These are phyloP conservation scores for Bimastos eiseni DNA, from an alignment of 2,888 invertebrate species.

Conservation along the genomic window DNA sequence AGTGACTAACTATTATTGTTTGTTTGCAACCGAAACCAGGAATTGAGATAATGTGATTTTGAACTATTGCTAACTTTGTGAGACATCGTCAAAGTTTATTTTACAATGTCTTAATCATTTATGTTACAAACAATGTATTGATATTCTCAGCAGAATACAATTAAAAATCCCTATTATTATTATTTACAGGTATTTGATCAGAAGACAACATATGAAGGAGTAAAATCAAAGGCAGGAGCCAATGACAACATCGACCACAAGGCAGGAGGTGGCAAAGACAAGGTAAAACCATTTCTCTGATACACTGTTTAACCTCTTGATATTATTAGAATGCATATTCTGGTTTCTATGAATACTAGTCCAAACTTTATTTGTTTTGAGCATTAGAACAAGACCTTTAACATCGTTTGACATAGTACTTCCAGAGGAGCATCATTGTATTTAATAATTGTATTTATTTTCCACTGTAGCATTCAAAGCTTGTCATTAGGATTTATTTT, in stretches of 20 bases:
- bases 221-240: slow-evolving; percentile 25
- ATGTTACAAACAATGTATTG: neutral
- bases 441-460: neutral
- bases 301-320: neutral
- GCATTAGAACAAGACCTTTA: neutral
- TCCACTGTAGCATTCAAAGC: neutral
- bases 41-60: too few species aligned
- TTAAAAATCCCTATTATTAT: neutral
- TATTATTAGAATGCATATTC: neutral
- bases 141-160: neutral
- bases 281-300: neutral
- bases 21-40: too few species aligned
- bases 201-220: neutral
- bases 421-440: too few species aligned
- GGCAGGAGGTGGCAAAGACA: neutral
- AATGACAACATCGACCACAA: slow-evolving; percentile 23
- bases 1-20: neutral
- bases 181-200: slow-evolving; percentile 5
- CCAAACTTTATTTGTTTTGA: neutral
- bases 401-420: neutral
- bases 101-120: too few species aligned
- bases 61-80: too few species aligned
- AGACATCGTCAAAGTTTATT: too few species aligned
- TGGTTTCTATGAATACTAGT: neutral
- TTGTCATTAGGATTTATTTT: too few species aligned